phyloP scores from a whole-genome alignment of 2,797 vertebrate species.

The Gymnothorax javanicus region DNA sequence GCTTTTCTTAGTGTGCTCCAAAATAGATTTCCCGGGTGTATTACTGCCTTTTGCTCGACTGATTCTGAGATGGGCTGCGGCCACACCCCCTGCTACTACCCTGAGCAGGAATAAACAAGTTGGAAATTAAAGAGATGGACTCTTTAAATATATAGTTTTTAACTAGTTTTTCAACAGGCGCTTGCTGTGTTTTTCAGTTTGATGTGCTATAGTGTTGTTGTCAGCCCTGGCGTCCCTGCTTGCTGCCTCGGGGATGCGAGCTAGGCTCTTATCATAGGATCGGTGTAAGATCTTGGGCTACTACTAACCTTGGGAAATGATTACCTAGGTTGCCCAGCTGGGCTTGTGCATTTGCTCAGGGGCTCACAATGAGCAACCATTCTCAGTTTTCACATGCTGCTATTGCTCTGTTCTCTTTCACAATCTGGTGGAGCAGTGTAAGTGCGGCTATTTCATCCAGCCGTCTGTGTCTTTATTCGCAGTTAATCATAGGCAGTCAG shows the following conservation, averaged over 20 bases:
- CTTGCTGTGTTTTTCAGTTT: background rate
- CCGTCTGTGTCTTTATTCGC: background rate
- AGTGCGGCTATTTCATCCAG: background rate
- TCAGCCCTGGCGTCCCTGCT: background rate
- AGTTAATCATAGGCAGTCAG: background rate
- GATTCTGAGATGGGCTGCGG: too few relatives aligned
- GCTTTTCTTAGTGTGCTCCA: background rate
- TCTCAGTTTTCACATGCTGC: background rate
- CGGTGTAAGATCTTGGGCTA: background rate
- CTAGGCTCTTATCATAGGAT: background rate
- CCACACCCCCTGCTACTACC: too few relatives aligned
- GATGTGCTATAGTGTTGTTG: background rate
- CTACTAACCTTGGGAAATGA: background rate
- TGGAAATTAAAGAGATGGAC: too few relatives aligned
- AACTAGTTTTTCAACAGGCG: background rate
- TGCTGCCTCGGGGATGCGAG: background rate
- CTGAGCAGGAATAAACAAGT: too few relatives aligned
- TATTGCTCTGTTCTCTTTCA: background rate
- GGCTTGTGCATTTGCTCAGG: background rate
- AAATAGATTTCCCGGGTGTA: too few relatives aligned
- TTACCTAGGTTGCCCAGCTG: background rate
- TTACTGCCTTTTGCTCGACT: too few relatives aligned
- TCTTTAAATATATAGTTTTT: background rate
- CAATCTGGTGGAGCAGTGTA: background rate
- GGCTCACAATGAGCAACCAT: background rate